phyloP scores from a whole-genome alignment of 2,888 invertebrate species.

The Agonopterix alstromeriana region DNA sequence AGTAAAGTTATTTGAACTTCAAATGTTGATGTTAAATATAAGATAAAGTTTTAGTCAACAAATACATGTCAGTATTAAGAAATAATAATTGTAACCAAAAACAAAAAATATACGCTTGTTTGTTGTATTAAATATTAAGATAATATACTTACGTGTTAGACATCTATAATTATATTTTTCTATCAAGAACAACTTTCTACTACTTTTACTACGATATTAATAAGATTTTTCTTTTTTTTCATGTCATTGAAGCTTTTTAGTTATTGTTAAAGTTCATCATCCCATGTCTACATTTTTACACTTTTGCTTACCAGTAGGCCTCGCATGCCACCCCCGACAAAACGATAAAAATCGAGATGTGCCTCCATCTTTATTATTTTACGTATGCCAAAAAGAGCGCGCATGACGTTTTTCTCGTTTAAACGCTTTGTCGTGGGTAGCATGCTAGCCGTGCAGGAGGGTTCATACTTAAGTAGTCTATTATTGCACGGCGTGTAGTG shows the following conservation, averaged over 20 bases:
- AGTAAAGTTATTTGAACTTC: background rate
- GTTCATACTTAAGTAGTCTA: too few relatives aligned
- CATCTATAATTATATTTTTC: conserved; percentile 58
- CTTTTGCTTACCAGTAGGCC: too few relatives aligned
- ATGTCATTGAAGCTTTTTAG: background rate
- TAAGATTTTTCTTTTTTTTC: conserved; percentile 10
- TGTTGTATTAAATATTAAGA: conserved; percentile 17
- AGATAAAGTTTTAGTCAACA: conserved; percentile 1
- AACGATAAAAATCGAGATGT: too few relatives aligned
- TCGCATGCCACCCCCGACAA: too few relatives aligned
- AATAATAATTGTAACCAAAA: background rate
- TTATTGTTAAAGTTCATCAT: too few relatives aligned
- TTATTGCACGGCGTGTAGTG: too few relatives aligned
- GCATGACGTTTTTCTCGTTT: too few relatives aligned
- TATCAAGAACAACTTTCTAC: conserved; percentile 62
- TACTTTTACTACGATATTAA: conserved; percentile 30
- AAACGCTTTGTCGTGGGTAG: too few relatives aligned
- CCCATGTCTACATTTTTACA: too few relatives aligned
- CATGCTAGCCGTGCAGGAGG: too few relatives aligned
- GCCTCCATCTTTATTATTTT: too few relatives aligned
- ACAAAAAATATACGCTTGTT: conserved; percentile 23
- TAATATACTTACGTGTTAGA: conserved; percentile 29
- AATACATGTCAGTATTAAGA: conserved; percentile 34
- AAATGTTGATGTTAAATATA: background rate
- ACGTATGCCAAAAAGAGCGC: too few relatives aligned